Conservation (phyloP, 2,888 invertebrate species). For the Idaea straminata region DNA sequence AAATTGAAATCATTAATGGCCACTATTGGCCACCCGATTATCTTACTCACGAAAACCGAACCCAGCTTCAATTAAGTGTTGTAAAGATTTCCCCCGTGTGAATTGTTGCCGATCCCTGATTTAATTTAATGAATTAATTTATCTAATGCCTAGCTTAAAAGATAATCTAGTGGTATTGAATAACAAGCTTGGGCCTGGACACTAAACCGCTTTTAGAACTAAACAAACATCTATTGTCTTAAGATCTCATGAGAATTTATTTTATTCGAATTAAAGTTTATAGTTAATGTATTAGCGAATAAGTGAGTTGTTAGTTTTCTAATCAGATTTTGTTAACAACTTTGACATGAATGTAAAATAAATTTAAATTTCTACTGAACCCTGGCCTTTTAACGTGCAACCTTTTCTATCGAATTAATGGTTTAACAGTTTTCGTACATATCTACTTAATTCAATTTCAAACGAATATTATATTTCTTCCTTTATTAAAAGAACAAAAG, state of each 20-base stretch:
- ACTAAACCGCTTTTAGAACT: conserved; percentile 20
- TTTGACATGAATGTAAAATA: conserved; percentile 1
- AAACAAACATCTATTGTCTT: conserved; percentile 27
- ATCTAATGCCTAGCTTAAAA: conserved; percentile 35
- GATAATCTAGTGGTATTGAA: conserved; percentile 39
- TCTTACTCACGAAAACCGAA: conserved; percentile 73
- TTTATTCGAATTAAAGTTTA: neutral
- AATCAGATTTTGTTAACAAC: conserved; percentile 19
- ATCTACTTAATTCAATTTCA: neutral
- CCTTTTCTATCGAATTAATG: conserved; percentile 6
- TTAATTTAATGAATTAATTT: conserved; percentile 71
- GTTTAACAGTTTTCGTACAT: neutral
- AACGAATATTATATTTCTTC: neutral
- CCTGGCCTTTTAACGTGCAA: conserved; percentile 5
- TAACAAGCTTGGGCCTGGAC: conserved; percentile 28
- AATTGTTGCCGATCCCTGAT: conserved; percentile 63
- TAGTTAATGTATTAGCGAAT: neutral
- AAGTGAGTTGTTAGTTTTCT: conserved; percentile 18
- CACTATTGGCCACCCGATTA: conserved; percentile 52
- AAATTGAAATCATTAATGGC: conserved; percentile 75
- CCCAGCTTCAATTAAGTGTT: conserved; percentile 72
- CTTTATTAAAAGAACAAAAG: neutral
- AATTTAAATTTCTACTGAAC: conserved; percentile 14
- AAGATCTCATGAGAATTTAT: conserved; percentile 8
- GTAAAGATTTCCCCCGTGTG: conserved; percentile 71